Evolutionary conservation across 2,113 vertebrate genomes (phyloP).

Genomic region (Mugil cephalus): DNA sequence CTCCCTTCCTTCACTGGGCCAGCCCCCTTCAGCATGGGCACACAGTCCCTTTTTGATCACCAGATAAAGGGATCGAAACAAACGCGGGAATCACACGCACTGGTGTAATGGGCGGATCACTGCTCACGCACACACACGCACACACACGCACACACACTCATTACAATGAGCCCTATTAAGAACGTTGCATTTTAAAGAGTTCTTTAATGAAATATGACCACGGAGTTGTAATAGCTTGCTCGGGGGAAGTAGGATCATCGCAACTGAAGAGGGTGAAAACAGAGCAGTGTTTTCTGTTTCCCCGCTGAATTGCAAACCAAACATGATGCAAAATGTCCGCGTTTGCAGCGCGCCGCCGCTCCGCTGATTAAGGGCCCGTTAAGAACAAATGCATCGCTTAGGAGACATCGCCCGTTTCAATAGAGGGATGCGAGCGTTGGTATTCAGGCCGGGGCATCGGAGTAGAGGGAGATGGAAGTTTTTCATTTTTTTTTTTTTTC

Average conservation of each 20-base stretch:
- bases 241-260: slow-evolving; percentile 55
- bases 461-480: too few species aligned
- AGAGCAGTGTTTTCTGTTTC: slow-evolving; percentile 47
- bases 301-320: slow-evolving; percentile 68
- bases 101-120: slow-evolving; percentile 14
- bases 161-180: slow-evolving; percentile 65
- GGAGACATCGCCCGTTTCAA: slow-evolving; percentile 12
- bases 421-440: background rate
- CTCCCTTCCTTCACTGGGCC: slow-evolving; percentile 73
- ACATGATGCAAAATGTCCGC: slow-evolving; percentile 62
- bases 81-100: slow-evolving; percentile 36
- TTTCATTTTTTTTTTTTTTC: background rate
- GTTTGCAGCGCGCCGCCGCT: slow-evolving; percentile 33
- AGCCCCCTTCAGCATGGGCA: slow-evolving; percentile 69
- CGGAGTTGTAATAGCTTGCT: slow-evolving; percentile 63
- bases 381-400: background rate
- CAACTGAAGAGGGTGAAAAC: slow-evolving; percentile 54
- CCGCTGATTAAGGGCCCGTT: slow-evolving; percentile 34
- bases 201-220: slow-evolving; percentile 76
- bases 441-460: background rate
- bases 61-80: slow-evolving; percentile 74
- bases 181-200: slow-evolving; percentile 68
- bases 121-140: slow-evolving; percentile 10
- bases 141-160: slow-evolving; percentile 30
- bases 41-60: slow-evolving; percentile 73